These are phyloP conservation scores for Tetragonula carbonaria DNA, from an alignment of 2,888 invertebrate species.

Conservation along the genomic window DNA sequence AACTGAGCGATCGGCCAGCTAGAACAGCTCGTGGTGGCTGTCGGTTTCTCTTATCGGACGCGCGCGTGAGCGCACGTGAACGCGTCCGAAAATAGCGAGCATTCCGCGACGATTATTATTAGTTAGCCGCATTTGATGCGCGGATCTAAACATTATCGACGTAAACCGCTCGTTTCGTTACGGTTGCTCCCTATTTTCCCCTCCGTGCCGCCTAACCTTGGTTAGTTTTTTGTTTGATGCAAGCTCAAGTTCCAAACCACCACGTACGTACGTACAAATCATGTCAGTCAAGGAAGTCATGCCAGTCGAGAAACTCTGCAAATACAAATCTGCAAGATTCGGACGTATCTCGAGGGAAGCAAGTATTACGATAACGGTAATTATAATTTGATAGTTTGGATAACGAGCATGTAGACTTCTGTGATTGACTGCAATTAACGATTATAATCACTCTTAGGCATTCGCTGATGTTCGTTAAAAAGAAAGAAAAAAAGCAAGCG, in stretches of 20 bases:
- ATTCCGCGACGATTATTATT: constrained; percentile 74
- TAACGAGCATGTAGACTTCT: too few relatives aligned
- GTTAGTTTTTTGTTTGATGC: not conserved
- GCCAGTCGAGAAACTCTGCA: too few relatives aligned
- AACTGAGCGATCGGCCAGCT: constrained; percentile 49
- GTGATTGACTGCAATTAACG: too few relatives aligned
- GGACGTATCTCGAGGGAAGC: too few relatives aligned
- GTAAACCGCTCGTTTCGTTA: constrained; percentile 16
- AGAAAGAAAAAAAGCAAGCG: constrained; percentile 26
- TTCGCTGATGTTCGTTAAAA: not conserved
- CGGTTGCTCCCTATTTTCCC: not conserved
- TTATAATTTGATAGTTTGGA: too few relatives aligned
- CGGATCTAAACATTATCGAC: constrained; percentile 57
- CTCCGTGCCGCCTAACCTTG: not conserved
- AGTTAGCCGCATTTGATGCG: constrained; percentile 63
- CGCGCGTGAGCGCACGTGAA: constrained; percentile 50
- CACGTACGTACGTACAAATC: too few relatives aligned
- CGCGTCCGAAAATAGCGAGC: constrained; percentile 71
- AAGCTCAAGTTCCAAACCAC: too few relatives aligned
- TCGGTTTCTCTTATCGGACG: constrained; percentile 64
- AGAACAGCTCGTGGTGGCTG: constrained; percentile 24
- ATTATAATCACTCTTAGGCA: not conserved
- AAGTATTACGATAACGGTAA: too few relatives aligned
- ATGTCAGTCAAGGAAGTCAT: too few relatives aligned
- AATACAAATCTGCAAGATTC: too few relatives aligned